Conservation (phyloP, 2,888 invertebrate species). For the Callosobruchus maculatus region DNA sequence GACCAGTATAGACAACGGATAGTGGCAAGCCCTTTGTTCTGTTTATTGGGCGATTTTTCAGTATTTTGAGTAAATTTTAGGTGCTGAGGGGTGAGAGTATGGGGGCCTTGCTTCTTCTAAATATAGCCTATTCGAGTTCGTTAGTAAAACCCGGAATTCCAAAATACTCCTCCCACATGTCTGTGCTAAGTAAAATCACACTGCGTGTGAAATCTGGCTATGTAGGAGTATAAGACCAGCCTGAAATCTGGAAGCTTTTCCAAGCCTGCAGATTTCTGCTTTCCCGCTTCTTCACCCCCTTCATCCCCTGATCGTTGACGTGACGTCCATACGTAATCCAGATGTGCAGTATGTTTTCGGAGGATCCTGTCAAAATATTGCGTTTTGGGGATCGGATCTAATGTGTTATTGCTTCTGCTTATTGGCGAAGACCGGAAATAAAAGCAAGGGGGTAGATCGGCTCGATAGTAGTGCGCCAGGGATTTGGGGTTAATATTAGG, state of each 20-base stretch:
- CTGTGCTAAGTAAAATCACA: no score
- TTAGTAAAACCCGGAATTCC: no score
- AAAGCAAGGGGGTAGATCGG: neutral
- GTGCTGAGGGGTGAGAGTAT: no score
- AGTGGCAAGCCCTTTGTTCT: no score
- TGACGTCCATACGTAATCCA: conserved; percentile 39
- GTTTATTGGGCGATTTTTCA: no score
- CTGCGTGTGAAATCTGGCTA: neutral
- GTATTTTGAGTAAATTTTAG: no score
- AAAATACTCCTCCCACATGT: no score
- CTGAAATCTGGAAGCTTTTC: conserved; percentile 38
- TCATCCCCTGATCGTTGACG: conserved; percentile 18
- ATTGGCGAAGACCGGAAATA: conserved; percentile 12
- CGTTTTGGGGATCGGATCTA: conserved; percentile 25
- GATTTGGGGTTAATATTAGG: neutral
- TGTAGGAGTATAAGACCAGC: neutral
- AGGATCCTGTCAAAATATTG: conserved; percentile 36
- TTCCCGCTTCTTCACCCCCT: neutral
- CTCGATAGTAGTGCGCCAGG: neutral
- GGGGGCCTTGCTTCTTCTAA: no score
- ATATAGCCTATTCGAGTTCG: no score
- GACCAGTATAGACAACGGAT: no score
- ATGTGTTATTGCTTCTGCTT: conserved; percentile 35
- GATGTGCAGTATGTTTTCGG: conserved; percentile 28
- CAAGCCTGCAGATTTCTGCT: conserved; percentile 49